Conservation (phyloP, 1,140 invertebrate species). For the Drosophila quadrilineata region DNA sequence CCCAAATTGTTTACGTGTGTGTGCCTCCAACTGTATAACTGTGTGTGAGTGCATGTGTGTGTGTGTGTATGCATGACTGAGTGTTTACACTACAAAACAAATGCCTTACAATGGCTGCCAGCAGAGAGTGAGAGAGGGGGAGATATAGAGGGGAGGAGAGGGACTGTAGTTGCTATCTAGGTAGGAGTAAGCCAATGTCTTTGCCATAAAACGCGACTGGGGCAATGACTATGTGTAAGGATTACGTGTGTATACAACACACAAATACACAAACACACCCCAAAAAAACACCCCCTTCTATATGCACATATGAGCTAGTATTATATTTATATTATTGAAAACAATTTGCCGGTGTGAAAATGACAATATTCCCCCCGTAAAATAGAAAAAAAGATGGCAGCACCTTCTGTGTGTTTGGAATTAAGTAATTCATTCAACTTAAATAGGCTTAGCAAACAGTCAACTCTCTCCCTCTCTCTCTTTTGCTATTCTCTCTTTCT, state of each 20-base stretch:
- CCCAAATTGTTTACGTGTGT: constrained; percentile 50
- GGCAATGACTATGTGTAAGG: constrained; percentile 9
- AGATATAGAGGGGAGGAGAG: not conserved
- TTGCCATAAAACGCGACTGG: constrained; percentile 21
- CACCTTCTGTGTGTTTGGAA: not conserved
- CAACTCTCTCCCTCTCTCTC: too few relatives aligned
- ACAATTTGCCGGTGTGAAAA: constrained; percentile 33
- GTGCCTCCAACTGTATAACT: not conserved
- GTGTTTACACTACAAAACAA: constrained; percentile 51
- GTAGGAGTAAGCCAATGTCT: constrained; percentile 18
- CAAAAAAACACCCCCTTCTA: not conserved
- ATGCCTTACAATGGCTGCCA: constrained; percentile 43
- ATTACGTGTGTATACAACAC: constrained; percentile 10
- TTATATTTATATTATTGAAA: constrained; percentile 49
- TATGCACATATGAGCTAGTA: not conserved
- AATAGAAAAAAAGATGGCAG: too few relatives aligned
- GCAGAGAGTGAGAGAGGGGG: not conserved
- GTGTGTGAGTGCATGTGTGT: constrained; percentile 19
- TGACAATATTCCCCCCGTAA: constrained; percentile 22
- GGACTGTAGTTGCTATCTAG: too few relatives aligned
- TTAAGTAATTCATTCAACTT: constrained; percentile 1
- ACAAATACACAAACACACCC: not conserved
- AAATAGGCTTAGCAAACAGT: too few relatives aligned
- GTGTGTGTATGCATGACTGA: constrained; percentile 37
- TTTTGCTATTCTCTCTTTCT: too few relatives aligned